A percentile compares a stretch with the other conserved stretches of the same genome.
Evolutionary conservation across 2,888 invertebrate species (phyloP).

Genomic region (Leptothorax acervorum): DNA sequence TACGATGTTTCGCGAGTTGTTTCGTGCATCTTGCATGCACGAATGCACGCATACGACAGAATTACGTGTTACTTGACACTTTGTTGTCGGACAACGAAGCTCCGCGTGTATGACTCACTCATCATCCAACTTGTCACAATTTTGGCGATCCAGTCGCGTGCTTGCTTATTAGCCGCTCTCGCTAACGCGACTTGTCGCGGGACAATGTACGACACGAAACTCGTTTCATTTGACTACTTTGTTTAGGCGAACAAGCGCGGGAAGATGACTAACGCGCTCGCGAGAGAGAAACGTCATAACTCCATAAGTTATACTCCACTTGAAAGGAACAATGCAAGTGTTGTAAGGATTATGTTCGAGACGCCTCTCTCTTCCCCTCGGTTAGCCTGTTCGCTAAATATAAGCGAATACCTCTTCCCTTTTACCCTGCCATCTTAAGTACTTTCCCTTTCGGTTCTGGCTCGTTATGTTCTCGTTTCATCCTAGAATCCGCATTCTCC

Average conservation of each 20-base stretch:
- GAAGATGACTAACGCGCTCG: conserved; percentile 31
- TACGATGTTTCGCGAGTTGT: conserved; percentile 1
- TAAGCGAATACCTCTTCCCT: background rate
- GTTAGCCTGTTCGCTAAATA: conserved; percentile 10
- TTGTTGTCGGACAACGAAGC: conserved; percentile 45
- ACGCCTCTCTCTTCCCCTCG: background rate
- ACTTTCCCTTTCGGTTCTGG: conserved; percentile 2
- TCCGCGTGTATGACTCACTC: conserved; percentile 28
- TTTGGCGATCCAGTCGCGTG: conserved; percentile 17
- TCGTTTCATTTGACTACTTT: conserved; percentile 45
- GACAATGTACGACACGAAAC: conserved; percentile 58
- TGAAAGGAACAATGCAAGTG: conserved; percentile 59
- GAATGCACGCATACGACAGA: background rate
- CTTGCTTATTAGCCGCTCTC: conserved; percentile 37
- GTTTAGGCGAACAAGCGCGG: conserved; percentile 22
- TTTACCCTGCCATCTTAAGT: background rate
- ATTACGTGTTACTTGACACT: conserved; percentile 45
- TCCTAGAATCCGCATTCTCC: conserved; percentile 23
- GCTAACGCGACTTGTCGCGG: conserved; percentile 44
- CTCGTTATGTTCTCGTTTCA: conserved; percentile 29
- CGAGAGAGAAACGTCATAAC: conserved; percentile 32
- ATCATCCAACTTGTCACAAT: conserved; percentile 44
- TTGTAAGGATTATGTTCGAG: conserved; percentile 44
- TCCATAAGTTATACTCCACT: conserved; percentile 66
- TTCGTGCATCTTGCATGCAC: background rate